Percentiles rank a stretch among this genome's conserved stretches.
phyloP scores from a whole-genome alignment of 1,140 invertebrate genomes.

The Drosophila watanabei region DNA sequence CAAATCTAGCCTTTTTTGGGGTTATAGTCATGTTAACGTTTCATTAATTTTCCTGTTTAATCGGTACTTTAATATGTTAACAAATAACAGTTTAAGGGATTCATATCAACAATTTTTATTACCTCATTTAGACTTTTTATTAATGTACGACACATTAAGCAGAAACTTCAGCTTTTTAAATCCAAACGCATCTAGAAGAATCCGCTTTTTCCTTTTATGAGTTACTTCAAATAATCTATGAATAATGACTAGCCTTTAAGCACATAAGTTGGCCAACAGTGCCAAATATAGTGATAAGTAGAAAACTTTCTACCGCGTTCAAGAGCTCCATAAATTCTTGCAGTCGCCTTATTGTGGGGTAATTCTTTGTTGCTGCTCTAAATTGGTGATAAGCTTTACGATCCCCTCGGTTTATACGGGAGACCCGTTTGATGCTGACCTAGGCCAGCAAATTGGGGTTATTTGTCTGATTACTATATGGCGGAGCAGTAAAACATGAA shows the following conservation, averaged over 20 bases:
- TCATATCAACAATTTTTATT: not conserved
- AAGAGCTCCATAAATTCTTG: slow-evolving; percentile 17
- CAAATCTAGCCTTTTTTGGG: not conserved
- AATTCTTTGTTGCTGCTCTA: slow-evolving; percentile 23
- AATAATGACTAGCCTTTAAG: slow-evolving; percentile 10
- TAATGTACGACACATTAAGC: too few species aligned
- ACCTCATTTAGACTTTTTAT: too few species aligned
- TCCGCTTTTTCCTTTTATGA: slow-evolving; percentile 14
- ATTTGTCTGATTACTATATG: slow-evolving; percentile 42
- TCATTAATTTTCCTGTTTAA: not conserved
- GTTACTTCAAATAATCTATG: slow-evolving; percentile 31
- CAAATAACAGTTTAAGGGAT: too few species aligned
- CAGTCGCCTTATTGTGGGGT: slow-evolving; percentile 22
- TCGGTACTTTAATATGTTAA: too few species aligned
- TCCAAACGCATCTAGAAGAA: slow-evolving; percentile 17
- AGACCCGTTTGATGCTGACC: slow-evolving; percentile 63
- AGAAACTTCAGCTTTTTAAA: not conserved
- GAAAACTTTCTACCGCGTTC: slow-evolving; percentile 15
- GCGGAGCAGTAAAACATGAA: slow-evolving; percentile 15
- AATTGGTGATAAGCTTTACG: slow-evolving; percentile 33
- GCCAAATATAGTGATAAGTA: slow-evolving; percentile 15
- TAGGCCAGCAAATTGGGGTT: slow-evolving; percentile 50
- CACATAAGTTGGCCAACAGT: not conserved
- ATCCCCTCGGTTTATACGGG: not conserved
- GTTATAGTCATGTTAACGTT: too few species aligned